Base-by-base conservation (phyloP, 35 echinoderm and acorn worm species). In the Ptychodera flava region DNA sequence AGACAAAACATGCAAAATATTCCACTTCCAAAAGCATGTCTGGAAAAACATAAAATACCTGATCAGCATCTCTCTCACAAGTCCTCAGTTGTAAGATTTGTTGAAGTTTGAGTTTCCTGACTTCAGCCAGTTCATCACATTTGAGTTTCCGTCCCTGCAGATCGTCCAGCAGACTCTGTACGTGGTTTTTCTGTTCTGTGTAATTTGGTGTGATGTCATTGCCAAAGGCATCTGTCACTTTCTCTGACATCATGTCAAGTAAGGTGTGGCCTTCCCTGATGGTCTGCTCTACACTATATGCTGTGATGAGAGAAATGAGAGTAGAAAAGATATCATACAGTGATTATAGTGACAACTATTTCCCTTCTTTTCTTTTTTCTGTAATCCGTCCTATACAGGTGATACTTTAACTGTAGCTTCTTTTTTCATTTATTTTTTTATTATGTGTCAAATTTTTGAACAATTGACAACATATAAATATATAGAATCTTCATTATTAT, bases 61-160 rank as follows among this genome's bases (percentile, higher is more conserved):
- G 95, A 79, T 94, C 95, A 77, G 95, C 86, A 87, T 97, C 95
- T 79, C 87, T 91, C 75, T 97, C 95, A 88, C 95, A 97, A 27
- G 88, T 90, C 33, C 93, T 88, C 1, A 97, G 88, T 45, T 97
- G 95, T 79, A 97, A 82, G 34, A 93, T 86, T 79, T 97, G 95
- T 75, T 92, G 90, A 37, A 97, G 86, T 85, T 94, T 93, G 14
- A 97, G 87, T 78, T 85, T 91, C 45, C 92, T 83, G 79, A 97
- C 84, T n/a, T 93, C 86, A 31, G 93, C 87, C 34, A 97, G 76
- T 33, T 97, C 95, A 31, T 93, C 84, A 45, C 90, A 85, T 15
- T 35, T 75, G 0, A 80, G 78, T 76, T 88, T 88, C 31, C 92
- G 86, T 22, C 90, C 92, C n/a, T 90, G 87, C 0, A 97, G 76